These are phyloP conservation scores for Castor canadensis DNA, from an alignment of 2,113 vertebrate genomes.

Conservation along the genomic window DNA sequence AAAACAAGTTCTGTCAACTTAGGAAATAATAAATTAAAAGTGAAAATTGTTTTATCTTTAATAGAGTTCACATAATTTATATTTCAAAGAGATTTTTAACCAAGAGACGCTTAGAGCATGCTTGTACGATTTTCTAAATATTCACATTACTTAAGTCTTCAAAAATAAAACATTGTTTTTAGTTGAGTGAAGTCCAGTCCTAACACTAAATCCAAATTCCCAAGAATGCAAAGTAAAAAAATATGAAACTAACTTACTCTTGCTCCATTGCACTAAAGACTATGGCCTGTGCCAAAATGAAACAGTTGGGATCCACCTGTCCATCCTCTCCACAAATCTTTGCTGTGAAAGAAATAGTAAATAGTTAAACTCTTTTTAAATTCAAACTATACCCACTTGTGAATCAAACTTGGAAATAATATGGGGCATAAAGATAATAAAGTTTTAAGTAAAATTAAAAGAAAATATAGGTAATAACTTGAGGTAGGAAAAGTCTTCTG, in stretches of 20 bases:
- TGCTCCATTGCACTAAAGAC: constrained; percentile 94
- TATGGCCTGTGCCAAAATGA: constrained; percentile 93
- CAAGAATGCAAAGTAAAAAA: constrained; percentile 2
- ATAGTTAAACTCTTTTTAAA: constrained; percentile 36
- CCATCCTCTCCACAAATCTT: constrained; percentile 99
- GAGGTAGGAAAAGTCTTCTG: background rate
- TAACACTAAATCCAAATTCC: background rate
- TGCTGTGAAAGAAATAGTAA: constrained; percentile 85
- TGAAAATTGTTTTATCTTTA: constrained; percentile 7
- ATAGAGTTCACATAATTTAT: background rate
- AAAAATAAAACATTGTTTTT: constrained; percentile 27
- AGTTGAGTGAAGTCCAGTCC: background rate
- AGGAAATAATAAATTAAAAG: constrained; percentile 36
- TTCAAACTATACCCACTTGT: constrained; percentile 9
- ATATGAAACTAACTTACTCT: constrained; percentile 88
- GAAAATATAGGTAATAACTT: background rate
- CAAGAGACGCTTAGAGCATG: background rate
- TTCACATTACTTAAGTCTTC: constrained; percentile 12
- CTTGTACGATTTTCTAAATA: background rate
- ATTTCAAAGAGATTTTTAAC: constrained; percentile 14
- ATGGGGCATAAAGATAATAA: background rate
- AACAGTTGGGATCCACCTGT: constrained; percentile 98
- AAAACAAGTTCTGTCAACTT: constrained; percentile 46
- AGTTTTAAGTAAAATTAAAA: constrained; percentile 22
- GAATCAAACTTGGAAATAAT: constrained; percentile 23